Evolutionary conservation across 2,113 vertebrate species (phyloP).

Genomic region (Caretta caretta): DNA sequence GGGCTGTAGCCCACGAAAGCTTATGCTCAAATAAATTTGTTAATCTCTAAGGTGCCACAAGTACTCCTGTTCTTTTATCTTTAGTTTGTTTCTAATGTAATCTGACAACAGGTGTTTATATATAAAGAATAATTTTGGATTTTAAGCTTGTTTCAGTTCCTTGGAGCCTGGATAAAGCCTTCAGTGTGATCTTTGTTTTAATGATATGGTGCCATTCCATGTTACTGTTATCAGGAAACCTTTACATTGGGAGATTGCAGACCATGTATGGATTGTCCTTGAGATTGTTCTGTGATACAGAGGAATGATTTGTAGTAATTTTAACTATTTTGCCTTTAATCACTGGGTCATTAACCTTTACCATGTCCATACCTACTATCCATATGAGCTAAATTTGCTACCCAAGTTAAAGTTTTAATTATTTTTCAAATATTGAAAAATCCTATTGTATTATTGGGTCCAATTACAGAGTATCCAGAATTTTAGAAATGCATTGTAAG

Average conservation of each 20-base stretch:
- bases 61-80: not conserved
- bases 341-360: constrained; percentile 13
- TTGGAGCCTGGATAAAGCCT: not conserved
- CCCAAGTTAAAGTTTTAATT: not conserved
- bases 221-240: not conserved
- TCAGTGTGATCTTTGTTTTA: not conserved
- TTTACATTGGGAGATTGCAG: not conserved
- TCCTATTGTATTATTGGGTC: not conserved
- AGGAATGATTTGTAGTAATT: not conserved
- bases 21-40: no score
- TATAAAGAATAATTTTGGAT: not conserved
- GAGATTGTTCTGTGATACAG: not conserved
- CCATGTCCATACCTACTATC: not conserved
- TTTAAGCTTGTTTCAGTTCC: not conserved
- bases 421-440: constrained; percentile 20
- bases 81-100: not conserved
- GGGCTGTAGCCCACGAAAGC: no score
- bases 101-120: no score
- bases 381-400: constrained; percentile 9
- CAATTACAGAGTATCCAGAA: not conserved
- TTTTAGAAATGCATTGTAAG: not conserved
- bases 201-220: not conserved
- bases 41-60: no score
- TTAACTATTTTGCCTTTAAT: constrained; percentile 7
- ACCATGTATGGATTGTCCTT: not conserved